Evolutionary conservation across 2,888 invertebrate species (phyloP).

Genomic region (Gastrophysa polygoni): DNA sequence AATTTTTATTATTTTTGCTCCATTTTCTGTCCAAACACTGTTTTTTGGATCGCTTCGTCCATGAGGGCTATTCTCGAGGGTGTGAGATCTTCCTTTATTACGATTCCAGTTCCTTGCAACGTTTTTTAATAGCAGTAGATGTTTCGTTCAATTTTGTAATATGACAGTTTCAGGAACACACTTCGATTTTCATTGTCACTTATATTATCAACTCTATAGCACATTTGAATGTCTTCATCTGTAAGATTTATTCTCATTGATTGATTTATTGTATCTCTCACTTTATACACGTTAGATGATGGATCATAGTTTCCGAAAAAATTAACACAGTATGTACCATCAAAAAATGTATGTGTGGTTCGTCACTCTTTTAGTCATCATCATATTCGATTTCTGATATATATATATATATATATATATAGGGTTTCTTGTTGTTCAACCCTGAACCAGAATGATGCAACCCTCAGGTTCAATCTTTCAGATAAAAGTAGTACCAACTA

Average conservation of each 20-base stretch:
- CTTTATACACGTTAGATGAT: no score
- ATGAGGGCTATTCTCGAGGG: slow-evolving; percentile 1
- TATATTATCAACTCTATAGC: slow-evolving; percentile 4
- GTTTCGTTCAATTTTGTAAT: background rate
- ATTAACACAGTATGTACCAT: no score
- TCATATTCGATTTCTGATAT: no score
- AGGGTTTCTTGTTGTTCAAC: no score
- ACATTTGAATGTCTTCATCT: slow-evolving; percentile 1
- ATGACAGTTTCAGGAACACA: background rate
- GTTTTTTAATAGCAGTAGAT: background rate
- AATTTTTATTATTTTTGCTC: background rate
- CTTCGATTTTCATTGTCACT: background rate
- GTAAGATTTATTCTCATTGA: slow-evolving; percentile 5
- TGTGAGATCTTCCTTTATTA: slow-evolving; percentile 1
- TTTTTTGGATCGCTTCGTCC: slow-evolving; percentile 8
- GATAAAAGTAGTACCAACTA: no score
- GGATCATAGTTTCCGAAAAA: no score
- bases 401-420: no score
- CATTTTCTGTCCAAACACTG: slow-evolving; percentile 7
- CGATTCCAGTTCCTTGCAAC: background rate
- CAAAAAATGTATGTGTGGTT: no score
- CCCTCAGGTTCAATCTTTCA: no score
- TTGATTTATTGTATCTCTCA: background rate
- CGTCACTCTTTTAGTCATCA: no score
- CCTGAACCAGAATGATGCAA: no score